Percentiles rank a stretch among this genome's conserved stretches.
These are phyloP conservation scores for Pteruthius melanotis DNA, from an alignment of 2,113 vertebrate genomes.

Conservation along the genomic window DNA sequence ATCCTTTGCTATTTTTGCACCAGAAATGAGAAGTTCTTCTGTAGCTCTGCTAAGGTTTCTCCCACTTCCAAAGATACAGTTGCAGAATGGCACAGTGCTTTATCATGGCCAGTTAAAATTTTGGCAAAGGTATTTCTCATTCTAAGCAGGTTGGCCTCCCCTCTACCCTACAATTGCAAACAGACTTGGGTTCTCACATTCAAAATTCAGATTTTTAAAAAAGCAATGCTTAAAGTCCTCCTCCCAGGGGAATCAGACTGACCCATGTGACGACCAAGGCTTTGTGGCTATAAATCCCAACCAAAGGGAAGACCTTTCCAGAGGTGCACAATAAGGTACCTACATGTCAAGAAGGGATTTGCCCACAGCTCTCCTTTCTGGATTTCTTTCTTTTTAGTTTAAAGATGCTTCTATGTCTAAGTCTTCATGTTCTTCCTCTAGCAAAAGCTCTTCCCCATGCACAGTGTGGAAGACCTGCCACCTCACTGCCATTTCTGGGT, in stretches of 20 bases:
- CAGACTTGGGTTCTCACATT: accelerated
- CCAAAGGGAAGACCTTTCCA: neutral
- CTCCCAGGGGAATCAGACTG: neutral
- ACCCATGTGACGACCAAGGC: accelerated
- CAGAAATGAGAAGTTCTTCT: neutral
- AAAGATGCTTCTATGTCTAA: neutral
- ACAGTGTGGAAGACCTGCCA: neutral
- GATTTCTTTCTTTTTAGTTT: neutral
- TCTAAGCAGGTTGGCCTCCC: neutral
- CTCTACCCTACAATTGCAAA: neutral
- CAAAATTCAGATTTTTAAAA: neutral
- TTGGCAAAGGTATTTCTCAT: neutral
- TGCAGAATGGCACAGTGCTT: neutral
- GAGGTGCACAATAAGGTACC: neutral
- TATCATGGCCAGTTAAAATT: neutral
- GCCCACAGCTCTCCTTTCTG: neutral
- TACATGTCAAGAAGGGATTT: neutral
- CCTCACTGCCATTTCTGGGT: neutral
- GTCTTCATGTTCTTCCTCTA: neutral
- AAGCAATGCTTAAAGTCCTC: neutral
- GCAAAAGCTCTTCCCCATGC: neutral
- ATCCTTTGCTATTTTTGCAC: neutral
- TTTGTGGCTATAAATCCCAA: neutral
- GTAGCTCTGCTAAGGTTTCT: neutral
- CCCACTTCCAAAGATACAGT: neutral